Base-by-base conservation (phyloP, 2,113 vertebrate species). In the Microtus richardsoni region DNA sequence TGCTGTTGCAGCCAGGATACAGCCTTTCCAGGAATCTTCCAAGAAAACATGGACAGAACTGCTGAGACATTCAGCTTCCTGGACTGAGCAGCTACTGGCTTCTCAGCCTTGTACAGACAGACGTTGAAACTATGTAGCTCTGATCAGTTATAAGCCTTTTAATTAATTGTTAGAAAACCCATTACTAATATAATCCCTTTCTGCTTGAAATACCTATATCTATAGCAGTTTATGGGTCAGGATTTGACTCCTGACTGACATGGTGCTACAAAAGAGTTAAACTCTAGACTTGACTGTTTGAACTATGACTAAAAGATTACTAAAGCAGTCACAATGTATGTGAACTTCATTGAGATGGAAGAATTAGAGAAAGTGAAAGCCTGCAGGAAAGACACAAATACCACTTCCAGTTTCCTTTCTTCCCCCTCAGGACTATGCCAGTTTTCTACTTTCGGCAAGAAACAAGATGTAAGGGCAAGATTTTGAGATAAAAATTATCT, bases 401-500 rank as follows among this genome's bases (percentile, higher is more conserved):
- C 54, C 47, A 30, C 58, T 75, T 82, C 62, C 68, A 94, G 84
- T 89, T 44, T 26, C 10, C 7, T 86, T 89, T 9, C 75, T 26
- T 85, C 8, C 14, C 14, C 66, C n/a, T 71, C 11, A 90, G n/a
- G 28, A 83, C 79, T 82, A 82, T 6, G 66, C 64, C 47, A 70
- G 47, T 74, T 89, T 95, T 93, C 49, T 44, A 70, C 58, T 64
- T 71, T 26, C 62, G 44, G 58, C 90, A 82, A 44, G 75, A 78
- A 92, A 19, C 49, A 86, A 21, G 49, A 64, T 17, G 49, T 36
- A 93, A 93, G n/a, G 64, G 62, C 21, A 73, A 22, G 82, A 71
- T 94, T 89, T 95, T 89, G 24, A 28, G 78, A 75, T 89, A 70
- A 94, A 64, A 93, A 80, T 83, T 70, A 84, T 58, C 52, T 7